Evolutionary conservation across 2,113 vertebrate species (phyloP).

Genomic region (Uropsilus gracilis): DNA sequence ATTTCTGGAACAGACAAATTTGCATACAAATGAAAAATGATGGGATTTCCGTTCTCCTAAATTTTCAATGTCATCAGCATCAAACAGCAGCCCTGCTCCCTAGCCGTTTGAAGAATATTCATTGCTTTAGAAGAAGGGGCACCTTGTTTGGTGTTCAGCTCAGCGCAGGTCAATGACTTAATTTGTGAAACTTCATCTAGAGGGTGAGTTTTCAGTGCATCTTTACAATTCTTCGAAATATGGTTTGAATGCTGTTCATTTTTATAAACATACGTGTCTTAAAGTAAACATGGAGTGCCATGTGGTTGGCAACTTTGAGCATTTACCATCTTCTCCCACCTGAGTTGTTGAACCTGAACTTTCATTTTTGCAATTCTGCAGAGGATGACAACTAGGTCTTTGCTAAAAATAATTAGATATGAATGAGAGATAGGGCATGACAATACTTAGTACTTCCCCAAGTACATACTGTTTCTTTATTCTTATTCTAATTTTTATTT

Average conservation of each 20-base stretch:
- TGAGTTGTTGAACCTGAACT: not conserved
- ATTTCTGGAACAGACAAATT: constrained; percentile 99
- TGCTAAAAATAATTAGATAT: not conserved
- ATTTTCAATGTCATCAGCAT: constrained; percentile 99
- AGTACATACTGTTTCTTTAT: not conserved
- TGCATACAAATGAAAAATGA: constrained; percentile 99
- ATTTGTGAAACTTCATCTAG: constrained; percentile 95
- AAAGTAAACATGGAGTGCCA: not conserved
- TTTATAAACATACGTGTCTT: constrained; percentile 24
- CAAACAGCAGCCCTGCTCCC: constrained; percentile 91
- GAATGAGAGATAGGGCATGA: not conserved
- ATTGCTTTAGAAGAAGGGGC: constrained; percentile 95
- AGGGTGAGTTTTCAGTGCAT: constrained; percentile 85
- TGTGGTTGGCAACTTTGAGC: not conserved
- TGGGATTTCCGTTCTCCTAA: constrained; percentile 96
- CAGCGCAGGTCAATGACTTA: constrained; percentile 96
- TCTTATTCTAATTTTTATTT: constrained; percentile 36
- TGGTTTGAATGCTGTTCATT: constrained; percentile 85
- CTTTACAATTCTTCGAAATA: constrained; percentile 91
- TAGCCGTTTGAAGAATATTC: constrained; percentile 94
- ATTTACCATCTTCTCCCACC: not conserved
- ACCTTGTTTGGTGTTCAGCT: constrained; percentile 98
- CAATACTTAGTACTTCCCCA: not conserved
- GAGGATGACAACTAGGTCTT: not conserved
- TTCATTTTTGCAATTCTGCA: not conserved